Base-by-base conservation (phyloP, 2,113 vertebrate species). In the Oncorhynchus keta region DNA sequence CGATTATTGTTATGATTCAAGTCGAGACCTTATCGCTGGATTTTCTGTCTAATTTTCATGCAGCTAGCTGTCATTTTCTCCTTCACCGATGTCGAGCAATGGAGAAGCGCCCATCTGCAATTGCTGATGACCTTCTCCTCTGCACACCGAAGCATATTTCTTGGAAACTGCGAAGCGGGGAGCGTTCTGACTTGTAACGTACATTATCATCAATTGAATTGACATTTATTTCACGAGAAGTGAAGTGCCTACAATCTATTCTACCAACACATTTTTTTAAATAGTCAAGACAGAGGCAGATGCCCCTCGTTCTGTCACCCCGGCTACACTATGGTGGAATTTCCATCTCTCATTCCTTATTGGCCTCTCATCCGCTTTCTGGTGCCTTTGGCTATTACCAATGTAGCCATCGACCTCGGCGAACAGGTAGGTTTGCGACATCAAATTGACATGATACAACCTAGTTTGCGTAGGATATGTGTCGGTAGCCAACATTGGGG, bases 341-440 rank as follows among this genome's bases (percentile, higher is more conserved):
- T 96, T 88, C 94, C 95, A 90, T 95, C 95, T 76, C 95, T 97
- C 90, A 96, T 92, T 75, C 94, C 96, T 78, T 98, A 97, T 91
- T 98, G 95, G 97, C 97, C 97, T 85, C 94, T 98, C 77, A 92
- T 98, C 91, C 95, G 96, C 76, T 98, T 98, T 87, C 88, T 98
- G 87, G 95, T 98, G 86, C 97, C 97, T 73, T 84, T 98, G 85
- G 97, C 95, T 45, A 96, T 98, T 90, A 98, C 97, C 91, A 98
- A 98, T 77, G 93, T 98, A 76, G 97, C 97, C 91, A 97, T 98
- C 92, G 97, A 98, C 94, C 95, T 98, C 90, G 97, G 97, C 70
- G 97, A 98, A 86, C 97, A 98, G 97, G 97, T 94, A 90, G 67
- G 30, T 68, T 68, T 68, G 26, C 65, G 26, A 28, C 65, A 30